Base-by-base conservation (phyloP, 2,888 invertebrate species). In the Cerastis rubricosa region DNA sequence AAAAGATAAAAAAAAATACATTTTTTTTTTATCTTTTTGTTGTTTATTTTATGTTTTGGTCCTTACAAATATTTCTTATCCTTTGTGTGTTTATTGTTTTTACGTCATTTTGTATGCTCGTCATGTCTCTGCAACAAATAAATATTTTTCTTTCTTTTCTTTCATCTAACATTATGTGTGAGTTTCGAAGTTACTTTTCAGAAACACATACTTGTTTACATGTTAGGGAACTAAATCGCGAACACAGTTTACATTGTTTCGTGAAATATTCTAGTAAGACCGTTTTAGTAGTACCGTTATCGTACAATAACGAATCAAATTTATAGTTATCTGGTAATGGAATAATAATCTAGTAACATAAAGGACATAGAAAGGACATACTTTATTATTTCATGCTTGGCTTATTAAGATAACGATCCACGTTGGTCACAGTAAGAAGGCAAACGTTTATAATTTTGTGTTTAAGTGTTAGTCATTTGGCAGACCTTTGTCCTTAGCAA, bases 341-440 rank as follows among this genome's bases (percentile, higher is more conserved):
- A 22, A 54, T 43, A 74, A 35, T 67, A 61, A 68, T 68, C 9
- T 51, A 40, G 14, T 51, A 1, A 59, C 51, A 45, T n/a, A 19
- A 77, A 78, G 61, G 70, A 77, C 70, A 45, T 47, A 25, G 19
- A 83, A 67, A 83, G 80, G 78, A 70, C 49, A 81, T 19, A 49
- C 57, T 74, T 74, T 54, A 67, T 81, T 29, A 49, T 66, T 47
- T 35, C 22, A 19, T 7, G 45, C 73, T 78, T 66, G 59, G 59
- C 72, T 51, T 59, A 59, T 19, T 25, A 14, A 35, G 80, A 78
- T 73, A 66, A 35, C 51, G 9, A 9, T 45, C 35, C 35, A 57
- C 22, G 25, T 25, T 6, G 22, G 17, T 9, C 22, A 22, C 14
- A 54, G 3, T 64, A 64, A 14, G 3, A 63, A 71, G 17, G 9